Conservation (phyloP, 64 coral and sea anemone genomes). For the Dendronephthya gigantea region DNA sequence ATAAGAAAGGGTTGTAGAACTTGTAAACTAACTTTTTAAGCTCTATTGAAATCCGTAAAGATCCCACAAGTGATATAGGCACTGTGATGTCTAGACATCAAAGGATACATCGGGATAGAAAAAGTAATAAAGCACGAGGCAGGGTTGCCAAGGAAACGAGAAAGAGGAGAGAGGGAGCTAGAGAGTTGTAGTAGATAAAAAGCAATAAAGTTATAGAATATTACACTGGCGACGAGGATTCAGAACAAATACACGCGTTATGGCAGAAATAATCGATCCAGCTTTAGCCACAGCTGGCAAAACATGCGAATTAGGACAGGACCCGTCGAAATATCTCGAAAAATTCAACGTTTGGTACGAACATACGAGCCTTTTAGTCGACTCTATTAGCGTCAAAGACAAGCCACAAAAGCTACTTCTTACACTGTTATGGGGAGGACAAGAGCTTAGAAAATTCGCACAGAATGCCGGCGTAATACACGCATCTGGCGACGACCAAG, state of each 20-base stretch:
- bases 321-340: slow-evolving; percentile 1
- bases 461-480: neutral
- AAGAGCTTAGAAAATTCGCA: neutral
- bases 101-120: too few relatives aligned
- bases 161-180: too few relatives aligned
- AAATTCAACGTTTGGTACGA: neutral
- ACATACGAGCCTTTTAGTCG: slow-evolving; percentile 4
- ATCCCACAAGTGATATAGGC: too few relatives aligned
- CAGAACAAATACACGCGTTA: neutral
- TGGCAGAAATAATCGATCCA: neutral
- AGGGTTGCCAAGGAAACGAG: too few relatives aligned
- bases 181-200: too few relatives aligned
- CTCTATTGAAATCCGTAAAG: too few relatives aligned
- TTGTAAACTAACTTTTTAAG: too few relatives aligned
- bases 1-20: too few relatives aligned
- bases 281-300: neutral
- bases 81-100: too few relatives aligned
- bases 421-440: neutral
- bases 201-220: neutral
- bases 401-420: neutral
- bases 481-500: neutral
- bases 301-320: neutral
- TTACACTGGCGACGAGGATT: slow-evolving; percentile 18
- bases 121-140: too few relatives aligned
- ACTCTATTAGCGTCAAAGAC: slow-evolving; percentile 4